Evolutionary conservation across 53 echinoderm and acorn worm genomes (phyloP).

Genomic region (Stichopus horrens): DNA sequence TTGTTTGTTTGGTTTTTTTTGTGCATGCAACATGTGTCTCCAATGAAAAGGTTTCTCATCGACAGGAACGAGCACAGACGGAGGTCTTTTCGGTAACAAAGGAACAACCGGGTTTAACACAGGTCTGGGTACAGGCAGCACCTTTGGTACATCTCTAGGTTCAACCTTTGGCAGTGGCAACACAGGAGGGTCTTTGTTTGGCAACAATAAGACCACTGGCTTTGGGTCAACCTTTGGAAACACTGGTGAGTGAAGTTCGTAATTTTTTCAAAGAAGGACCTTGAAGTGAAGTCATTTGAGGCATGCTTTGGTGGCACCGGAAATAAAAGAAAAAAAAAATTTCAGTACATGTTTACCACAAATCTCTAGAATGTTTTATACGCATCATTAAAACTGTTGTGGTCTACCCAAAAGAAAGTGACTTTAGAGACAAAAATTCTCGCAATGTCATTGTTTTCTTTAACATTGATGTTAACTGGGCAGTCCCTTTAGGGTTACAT

Average conservation of each 20-base stretch:
- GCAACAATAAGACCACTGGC: conserved; percentile 73
- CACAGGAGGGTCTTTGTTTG: conserved; percentile 76
- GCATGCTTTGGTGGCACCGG: no score
- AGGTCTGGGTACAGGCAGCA: conserved; percentile 46
- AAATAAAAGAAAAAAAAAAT: no score
- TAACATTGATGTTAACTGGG: no score
- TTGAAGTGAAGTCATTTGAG: no score
- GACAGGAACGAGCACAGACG: conserved; percentile 49
- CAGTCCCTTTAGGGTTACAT: no score
- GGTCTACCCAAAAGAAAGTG: no score
- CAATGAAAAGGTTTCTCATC: conserved; percentile 4
- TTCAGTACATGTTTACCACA: no score
- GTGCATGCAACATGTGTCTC: neutral
- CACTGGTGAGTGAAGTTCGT: conserved; percentile 39
- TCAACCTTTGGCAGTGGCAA: conserved; percentile 66
- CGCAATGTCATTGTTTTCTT: no score
- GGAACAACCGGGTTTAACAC: conserved; percentile 70
- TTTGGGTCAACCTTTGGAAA: conserved; percentile 72
- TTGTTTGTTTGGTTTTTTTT: neutral
- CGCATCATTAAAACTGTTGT: no score
- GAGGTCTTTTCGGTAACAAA: conserved; percentile 77
- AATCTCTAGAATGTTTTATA: no score
- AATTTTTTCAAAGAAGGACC: no score
- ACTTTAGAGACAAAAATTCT: no score
- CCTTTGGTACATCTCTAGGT: conserved; percentile 65